Percentiles rank a stretch among this genome's conserved stretches.
Evolutionary conservation across 2,113 vertebrate genomes (phyloP).

Genomic region (Picathartes gymnocephalus): DNA sequence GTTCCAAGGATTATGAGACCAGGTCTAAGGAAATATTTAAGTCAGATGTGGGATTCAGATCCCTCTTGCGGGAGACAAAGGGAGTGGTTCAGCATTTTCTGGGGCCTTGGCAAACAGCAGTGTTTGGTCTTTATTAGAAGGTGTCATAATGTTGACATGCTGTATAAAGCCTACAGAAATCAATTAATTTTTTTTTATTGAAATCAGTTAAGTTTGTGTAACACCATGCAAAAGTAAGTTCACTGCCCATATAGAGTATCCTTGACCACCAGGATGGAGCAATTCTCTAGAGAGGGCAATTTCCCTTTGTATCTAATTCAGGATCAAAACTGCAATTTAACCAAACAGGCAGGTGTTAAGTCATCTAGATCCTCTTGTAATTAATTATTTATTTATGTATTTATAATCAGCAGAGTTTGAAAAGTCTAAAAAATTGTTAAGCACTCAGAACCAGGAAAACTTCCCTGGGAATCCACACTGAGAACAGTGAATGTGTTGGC

Average conservation of each 20-base stretch:
- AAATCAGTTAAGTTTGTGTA: not conserved
- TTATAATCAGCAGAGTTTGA: too few relatives aligned
- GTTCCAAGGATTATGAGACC: not conserved
- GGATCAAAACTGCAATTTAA: not conserved
- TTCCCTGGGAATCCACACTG: not conserved
- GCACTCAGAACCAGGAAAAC: not conserved
- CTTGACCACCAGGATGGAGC: not conserved
- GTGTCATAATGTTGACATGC: not conserved
- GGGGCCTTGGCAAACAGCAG: not conserved
- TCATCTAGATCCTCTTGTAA: not conserved
- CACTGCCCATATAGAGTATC: not conserved
- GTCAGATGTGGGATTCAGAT: not conserved
- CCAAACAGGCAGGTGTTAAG: not conserved
- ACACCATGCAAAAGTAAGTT: not conserved
- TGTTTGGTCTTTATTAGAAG: not conserved
- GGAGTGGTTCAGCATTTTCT: not conserved
- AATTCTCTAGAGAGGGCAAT: not conserved
- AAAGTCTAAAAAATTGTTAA: not conserved
- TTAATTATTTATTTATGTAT: too few relatives aligned
- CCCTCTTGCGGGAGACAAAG: not conserved
- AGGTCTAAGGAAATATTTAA: not conserved
- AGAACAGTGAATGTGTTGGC: not conserved
- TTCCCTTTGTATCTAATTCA: not conserved
- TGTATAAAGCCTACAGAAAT: not conserved
- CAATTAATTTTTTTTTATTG: not conserved